phyloP scores from a whole-genome alignment of 2,888 invertebrate species.

The Allacma fusca region DNA sequence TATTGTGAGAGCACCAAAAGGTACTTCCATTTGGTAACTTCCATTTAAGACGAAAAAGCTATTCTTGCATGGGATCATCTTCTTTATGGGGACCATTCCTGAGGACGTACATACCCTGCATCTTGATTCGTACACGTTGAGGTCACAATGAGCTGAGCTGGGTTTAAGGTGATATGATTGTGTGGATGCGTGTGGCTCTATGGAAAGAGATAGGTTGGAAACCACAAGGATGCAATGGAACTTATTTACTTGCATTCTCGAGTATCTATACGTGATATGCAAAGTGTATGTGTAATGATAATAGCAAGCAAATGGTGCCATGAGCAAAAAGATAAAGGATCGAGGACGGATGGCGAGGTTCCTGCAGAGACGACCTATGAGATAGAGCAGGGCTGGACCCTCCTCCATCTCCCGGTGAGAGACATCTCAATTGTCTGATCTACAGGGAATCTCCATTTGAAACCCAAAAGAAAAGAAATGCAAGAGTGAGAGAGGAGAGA shows the following conservation, averaged over 20 bases:
- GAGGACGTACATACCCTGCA: too few relatives aligned
- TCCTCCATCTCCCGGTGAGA: constrained; percentile 60
- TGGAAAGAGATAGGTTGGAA: constrained; percentile 33
- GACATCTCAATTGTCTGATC: constrained; percentile 61
- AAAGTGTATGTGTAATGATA: constrained; percentile 34
- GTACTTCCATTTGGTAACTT: background rate
- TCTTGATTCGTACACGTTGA: background rate
- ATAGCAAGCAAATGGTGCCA: constrained; percentile 37
- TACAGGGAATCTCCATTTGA: constrained; percentile 58
- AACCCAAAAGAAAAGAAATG: constrained; percentile 43
- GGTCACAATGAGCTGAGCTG: constrained; percentile 3
- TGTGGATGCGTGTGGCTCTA: constrained; percentile 30
- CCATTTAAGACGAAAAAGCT: background rate
- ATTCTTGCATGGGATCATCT: background rate
- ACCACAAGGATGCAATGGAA: constrained; percentile 35
- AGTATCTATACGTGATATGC: constrained; percentile 36
- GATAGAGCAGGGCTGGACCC: constrained; percentile 52
- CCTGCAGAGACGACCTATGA: constrained; percentile 42
- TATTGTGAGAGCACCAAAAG: constrained; percentile 13
- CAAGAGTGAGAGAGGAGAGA: constrained; percentile 46
- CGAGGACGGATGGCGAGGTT: constrained; percentile 40
- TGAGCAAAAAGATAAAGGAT: constrained; percentile 45
- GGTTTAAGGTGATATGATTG: constrained; percentile 41
- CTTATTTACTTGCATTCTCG: constrained; percentile 25
- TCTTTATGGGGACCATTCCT: too few relatives aligned